These are phyloP conservation scores for Bubo scandiacus DNA, from an alignment of 2,113 vertebrate species.

Conservation along the genomic window DNA sequence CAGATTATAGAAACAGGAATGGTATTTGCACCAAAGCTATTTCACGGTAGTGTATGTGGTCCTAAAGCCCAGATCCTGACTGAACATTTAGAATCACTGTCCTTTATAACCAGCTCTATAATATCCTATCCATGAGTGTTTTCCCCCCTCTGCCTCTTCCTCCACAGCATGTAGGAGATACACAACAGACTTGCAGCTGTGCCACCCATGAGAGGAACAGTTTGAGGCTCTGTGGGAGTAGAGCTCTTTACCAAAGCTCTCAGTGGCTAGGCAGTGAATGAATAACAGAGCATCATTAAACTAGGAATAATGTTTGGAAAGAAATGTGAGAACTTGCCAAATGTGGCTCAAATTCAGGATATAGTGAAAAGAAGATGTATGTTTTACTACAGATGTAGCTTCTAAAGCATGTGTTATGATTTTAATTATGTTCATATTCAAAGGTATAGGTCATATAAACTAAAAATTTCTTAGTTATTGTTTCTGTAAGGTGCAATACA, in stretches of 20 bases:
- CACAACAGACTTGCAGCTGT: background rate
- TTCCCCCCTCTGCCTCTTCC: accelerated
- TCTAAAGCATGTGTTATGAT: background rate
- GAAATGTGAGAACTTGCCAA: background rate
- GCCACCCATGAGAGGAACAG: background rate
- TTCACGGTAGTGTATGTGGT: background rate
- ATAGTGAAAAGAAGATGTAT: background rate
- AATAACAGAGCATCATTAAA: background rate
- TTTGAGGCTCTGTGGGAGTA: background rate
- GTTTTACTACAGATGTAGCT: background rate
- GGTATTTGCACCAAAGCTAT: background rate
- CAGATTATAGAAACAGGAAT: background rate
- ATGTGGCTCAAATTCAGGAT: background rate
- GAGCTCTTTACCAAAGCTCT: background rate
- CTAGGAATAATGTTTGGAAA: background rate
- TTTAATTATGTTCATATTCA: background rate
- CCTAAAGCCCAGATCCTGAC: background rate
- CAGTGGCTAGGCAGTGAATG: background rate
- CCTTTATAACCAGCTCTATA: background rate
- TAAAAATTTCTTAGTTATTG: background rate
- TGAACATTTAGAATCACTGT: background rate
- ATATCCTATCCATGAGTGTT: accelerated
- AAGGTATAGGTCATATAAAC: background rate
- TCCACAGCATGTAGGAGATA: background rate
- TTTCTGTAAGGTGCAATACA: background rate